Conservation (phyloP, 2,113 vertebrate genomes). For the Rallus limicola region DNA sequence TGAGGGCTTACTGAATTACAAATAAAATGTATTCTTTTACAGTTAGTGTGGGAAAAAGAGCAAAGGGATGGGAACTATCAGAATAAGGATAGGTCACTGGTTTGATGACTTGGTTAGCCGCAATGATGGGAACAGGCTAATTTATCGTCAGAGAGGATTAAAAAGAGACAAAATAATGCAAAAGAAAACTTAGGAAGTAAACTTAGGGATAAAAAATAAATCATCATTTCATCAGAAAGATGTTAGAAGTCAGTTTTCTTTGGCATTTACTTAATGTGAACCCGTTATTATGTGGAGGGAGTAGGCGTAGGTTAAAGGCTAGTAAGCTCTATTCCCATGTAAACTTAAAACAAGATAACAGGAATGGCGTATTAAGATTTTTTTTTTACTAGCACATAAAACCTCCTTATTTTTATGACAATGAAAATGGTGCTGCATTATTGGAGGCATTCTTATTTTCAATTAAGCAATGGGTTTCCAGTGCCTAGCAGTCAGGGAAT, state of each 20-base stretch:
- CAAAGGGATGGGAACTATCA: neutral
- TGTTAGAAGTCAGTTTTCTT: conserved; percentile 53
- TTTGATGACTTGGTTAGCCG: neutral
- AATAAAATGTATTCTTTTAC: neutral
- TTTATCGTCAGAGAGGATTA: conserved; percentile 36
- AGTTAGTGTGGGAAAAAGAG: conserved; percentile 19
- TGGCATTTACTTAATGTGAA: conserved; percentile 29
- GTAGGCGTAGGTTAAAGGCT: conserved; percentile 37
- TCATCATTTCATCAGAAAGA: neutral
- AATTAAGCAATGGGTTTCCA: neutral
- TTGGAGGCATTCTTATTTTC: neutral
- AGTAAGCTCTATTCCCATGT: neutral
- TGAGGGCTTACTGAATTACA: neutral
- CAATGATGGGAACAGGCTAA: conserved; percentile 5
- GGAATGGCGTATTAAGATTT: neutral
- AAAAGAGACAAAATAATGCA: conserved; percentile 18
- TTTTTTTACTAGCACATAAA: neutral
- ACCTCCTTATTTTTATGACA: neutral
- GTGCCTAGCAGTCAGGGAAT: neutral
- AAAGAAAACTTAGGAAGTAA: conserved; percentile 17
- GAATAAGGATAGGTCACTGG: neutral
- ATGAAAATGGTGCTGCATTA: neutral
- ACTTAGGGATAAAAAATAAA: conserved; percentile 51
- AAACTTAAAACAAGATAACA: neutral
- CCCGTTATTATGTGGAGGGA: neutral